Evolutionary conservation across 1,140 invertebrate species (phyloP).

Genomic region (Agrypnia vestita): DNA sequence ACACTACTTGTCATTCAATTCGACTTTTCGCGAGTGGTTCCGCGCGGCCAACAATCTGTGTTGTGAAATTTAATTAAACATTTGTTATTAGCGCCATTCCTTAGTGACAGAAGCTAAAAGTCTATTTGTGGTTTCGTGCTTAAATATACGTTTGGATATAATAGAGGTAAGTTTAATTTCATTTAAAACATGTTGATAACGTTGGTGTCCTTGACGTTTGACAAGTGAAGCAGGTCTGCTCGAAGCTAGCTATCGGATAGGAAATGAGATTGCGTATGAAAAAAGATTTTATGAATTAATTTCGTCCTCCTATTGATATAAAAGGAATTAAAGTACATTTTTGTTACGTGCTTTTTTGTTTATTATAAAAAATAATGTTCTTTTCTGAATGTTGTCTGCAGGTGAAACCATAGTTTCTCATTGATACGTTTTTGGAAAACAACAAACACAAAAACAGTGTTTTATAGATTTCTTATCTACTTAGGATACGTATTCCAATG

Average conservation of each 20-base stretch:
- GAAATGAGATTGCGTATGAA: not conserved
- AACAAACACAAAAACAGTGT: not conserved
- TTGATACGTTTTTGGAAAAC: slow-evolving; percentile 10
- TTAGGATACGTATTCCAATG: too few relatives aligned
- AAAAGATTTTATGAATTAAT: not conserved
- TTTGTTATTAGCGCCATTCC: slow-evolving; percentile 25
- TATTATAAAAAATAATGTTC: not conserved
- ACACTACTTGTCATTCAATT: slow-evolving; percentile 40
- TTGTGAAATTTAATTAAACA: slow-evolving; percentile 30
- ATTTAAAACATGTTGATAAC: slow-evolving; percentile 46
- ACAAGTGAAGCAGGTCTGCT: slow-evolving; percentile 37
- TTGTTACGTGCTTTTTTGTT: slow-evolving; percentile 1
- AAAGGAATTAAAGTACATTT: not conserved
- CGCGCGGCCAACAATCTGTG: slow-evolving; percentile 30
- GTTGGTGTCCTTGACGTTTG: slow-evolving; percentile 50
- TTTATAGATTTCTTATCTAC: too few relatives aligned
- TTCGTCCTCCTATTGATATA: not conserved
- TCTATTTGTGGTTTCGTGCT: slow-evolving; percentile 37
- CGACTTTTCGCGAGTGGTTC: slow-evolving; percentile 39
- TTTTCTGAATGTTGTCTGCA: not conserved
- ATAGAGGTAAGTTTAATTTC: slow-evolving; percentile 42
- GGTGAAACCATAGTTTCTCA: slow-evolving; percentile 8
- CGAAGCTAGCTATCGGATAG: not conserved
- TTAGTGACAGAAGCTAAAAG: slow-evolving; percentile 21
- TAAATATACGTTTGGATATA: slow-evolving; percentile 35